phyloP scores from a whole-genome alignment of 2,113 vertebrate genomes.

The Nothobranchius furzeri region DNA sequence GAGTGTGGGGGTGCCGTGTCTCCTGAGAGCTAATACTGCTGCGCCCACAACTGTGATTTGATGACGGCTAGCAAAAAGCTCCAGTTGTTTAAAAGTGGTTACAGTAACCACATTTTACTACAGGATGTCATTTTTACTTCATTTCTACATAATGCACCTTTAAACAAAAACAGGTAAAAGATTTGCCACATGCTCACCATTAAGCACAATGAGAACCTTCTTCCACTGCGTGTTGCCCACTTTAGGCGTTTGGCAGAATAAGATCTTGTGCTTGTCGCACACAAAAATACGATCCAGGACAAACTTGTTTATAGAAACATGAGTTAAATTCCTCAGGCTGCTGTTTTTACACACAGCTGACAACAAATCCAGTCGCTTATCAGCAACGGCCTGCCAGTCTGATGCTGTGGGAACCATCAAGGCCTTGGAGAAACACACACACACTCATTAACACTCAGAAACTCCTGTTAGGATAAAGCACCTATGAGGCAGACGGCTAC shows the following conservation, averaged over 20 bases:
- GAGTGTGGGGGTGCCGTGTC: no score
- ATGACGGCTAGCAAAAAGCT: no score
- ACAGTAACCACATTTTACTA: no score
- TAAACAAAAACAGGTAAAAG: no score
- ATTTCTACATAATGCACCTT: no score
- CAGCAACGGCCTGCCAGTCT: constrained; percentile 78
- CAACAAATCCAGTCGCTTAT: constrained; percentile 84
- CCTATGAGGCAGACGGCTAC: constrained; percentile 59
- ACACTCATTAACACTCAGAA: background rate
- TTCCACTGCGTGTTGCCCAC: constrained; percentile 99
- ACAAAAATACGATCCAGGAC: constrained; percentile 98
- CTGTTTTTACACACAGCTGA: constrained; percentile 84
- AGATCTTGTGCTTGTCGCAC: constrained; percentile 95
- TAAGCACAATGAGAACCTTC: constrained; percentile 97
- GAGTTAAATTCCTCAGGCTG: constrained; percentile 87
- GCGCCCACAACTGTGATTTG: no score
- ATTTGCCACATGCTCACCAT: constrained; percentile 79
- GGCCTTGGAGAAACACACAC: constrained; percentile 69
- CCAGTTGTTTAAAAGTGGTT: no score
- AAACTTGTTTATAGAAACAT: constrained; percentile 89
- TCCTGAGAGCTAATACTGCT: no score
- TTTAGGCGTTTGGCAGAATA: constrained; percentile 99
- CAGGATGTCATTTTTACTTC: no score
- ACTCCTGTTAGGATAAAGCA: background rate
- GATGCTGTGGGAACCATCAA: constrained; percentile 63